phyloP scores from a whole-genome alignment of 2,888 invertebrate species.

The Drosophila melanosoma region DNA sequence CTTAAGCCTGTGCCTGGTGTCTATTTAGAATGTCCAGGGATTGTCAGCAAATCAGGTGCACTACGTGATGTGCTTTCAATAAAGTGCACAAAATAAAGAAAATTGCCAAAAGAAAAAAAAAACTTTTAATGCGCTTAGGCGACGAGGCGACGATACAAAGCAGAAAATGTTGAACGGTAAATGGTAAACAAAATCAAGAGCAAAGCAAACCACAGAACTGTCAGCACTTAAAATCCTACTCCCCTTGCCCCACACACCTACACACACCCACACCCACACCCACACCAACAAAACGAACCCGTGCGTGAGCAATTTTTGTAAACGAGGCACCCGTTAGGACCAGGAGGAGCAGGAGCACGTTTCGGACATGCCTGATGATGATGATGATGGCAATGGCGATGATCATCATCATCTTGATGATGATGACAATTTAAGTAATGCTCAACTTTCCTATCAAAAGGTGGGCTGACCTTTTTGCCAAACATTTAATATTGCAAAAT shows the following conservation, averaged over 20 bases:
- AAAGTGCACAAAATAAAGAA: conserved; percentile 67
- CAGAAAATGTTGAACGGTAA: conserved; percentile 52
- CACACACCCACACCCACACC: not conserved
- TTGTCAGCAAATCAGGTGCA: conserved; percentile 82
- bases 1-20: conserved; percentile 51
- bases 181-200: conserved; percentile 68
- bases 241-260: not conserved
- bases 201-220: conserved; percentile 56
- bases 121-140: conserved; percentile 77
- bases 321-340: conserved; percentile 50
- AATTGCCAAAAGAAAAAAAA: conserved; percentile 37
- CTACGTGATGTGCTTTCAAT: conserved; percentile 81
- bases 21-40: conserved; percentile 69
- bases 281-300: conserved; percentile 43
- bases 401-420: conserved; percentile 24
- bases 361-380: conserved; percentile 38
- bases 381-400: conserved; percentile 27
- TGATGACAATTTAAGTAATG: conserved; percentile 40
- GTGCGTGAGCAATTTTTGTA: conserved; percentile 78
- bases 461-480: conserved; percentile 42
- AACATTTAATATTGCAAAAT: conserved; percentile 60
- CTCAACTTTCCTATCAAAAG: conserved; percentile 28
- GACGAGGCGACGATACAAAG: conserved; percentile 59
- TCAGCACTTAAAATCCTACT: conserved; percentile 56
- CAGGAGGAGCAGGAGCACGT: conserved; percentile 54